Conservation (phyloP, 2,888 invertebrate species). For the Dicranocentrus wangi region DNA sequence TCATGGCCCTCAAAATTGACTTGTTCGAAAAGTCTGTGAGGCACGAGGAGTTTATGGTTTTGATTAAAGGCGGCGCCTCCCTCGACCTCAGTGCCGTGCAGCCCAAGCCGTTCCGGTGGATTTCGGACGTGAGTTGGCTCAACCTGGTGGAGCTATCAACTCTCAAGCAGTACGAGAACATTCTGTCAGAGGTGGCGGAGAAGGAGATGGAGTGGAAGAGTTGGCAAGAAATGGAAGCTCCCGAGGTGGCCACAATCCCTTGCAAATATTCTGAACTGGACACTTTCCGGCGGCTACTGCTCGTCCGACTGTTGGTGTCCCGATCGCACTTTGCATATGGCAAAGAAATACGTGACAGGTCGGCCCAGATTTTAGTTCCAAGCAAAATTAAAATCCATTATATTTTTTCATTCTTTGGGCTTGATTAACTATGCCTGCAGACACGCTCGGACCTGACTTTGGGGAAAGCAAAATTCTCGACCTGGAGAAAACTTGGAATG, state of each 20-base stretch:
- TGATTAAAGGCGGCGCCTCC: constrained; percentile 96
- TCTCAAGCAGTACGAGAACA: constrained; percentile 84
- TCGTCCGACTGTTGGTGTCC: constrained; percentile 96
- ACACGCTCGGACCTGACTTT: constrained; percentile 89
- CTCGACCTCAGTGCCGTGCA: constrained; percentile 92
- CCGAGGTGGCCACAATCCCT: constrained; percentile 92
- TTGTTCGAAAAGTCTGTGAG: constrained; percentile 86
- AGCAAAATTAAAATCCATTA: not conserved
- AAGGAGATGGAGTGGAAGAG: constrained; percentile 91
- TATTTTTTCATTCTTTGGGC: too few species aligned
- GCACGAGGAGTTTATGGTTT: constrained; percentile 93
- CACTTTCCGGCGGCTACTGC: constrained; percentile 87
- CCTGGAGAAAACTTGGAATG: constrained; percentile 89
- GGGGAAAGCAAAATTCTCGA: constrained; percentile 94
- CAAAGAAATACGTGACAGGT: constrained; percentile 91
- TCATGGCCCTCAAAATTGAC: constrained; percentile 96
- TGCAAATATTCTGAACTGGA: constrained; percentile 91
- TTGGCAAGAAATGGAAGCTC: constrained; percentile 95
- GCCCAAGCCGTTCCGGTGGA: constrained; percentile 95
- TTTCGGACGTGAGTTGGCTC: constrained; percentile 95
- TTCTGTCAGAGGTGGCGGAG: constrained; percentile 84
- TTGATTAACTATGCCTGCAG: constrained; percentile 75
- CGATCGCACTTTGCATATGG: constrained; percentile 94
- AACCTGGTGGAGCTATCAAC: constrained; percentile 95
- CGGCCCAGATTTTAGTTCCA: too few species aligned